Percentiles rank a stretch among this genome's conserved stretches.
These are phyloP conservation scores for Chrysaora quinquecirrha DNA, from an alignment of 30 jellyfish, hydroid and myxozoan genomes.

Conservation along the genomic window DNA sequence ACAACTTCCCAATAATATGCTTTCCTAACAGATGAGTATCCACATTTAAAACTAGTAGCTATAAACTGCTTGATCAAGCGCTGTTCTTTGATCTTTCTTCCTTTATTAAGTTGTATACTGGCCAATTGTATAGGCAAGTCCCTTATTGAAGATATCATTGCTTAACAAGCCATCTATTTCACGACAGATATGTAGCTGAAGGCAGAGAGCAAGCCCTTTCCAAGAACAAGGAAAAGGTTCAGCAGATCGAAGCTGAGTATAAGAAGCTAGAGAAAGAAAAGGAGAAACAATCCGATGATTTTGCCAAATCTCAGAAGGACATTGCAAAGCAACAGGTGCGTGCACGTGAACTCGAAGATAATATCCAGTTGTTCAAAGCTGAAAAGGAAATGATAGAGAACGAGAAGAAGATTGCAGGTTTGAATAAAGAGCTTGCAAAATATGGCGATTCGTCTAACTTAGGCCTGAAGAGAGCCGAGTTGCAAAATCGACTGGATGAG, in stretches of 20 bases:
- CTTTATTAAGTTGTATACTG: too few relatives aligned
- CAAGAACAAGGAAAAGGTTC: slow-evolving; percentile 49
- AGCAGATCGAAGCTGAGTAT: slow-evolving; percentile 28
- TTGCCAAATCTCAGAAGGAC: slow-evolving; percentile 56
- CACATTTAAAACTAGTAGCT: too few relatives aligned
- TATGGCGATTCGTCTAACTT: slow-evolving; percentile 55
- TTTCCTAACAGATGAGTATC: too few relatives aligned
- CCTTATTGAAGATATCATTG: too few relatives aligned
- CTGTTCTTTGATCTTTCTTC: too few relatives aligned
- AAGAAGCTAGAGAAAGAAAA: slow-evolving; percentile 35
- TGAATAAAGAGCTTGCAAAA: slow-evolving; percentile 50
- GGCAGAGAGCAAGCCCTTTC: slow-evolving; percentile 62
- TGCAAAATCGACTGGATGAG: slow-evolving; percentile 72
- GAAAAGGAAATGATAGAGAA: slow-evolving; percentile 48
- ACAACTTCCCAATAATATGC: too few relatives aligned
- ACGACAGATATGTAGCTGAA: slow-evolving; percentile 66
- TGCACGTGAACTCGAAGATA: slow-evolving; percentile 89
- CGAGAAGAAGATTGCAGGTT: slow-evolving; percentile 34
- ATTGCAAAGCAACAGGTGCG: slow-evolving; percentile 71
- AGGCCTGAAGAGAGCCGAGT: slow-evolving; percentile 31
- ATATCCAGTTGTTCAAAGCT: slow-evolving; percentile 46
- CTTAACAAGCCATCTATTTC: too few relatives aligned
- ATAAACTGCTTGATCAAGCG: too few relatives aligned
- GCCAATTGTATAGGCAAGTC: too few relatives aligned
- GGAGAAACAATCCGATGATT: slow-evolving; percentile 37